Evolutionary conservation across 2,797 vertebrate genomes (phyloP).

Genomic region (Mus spretus): DNA sequence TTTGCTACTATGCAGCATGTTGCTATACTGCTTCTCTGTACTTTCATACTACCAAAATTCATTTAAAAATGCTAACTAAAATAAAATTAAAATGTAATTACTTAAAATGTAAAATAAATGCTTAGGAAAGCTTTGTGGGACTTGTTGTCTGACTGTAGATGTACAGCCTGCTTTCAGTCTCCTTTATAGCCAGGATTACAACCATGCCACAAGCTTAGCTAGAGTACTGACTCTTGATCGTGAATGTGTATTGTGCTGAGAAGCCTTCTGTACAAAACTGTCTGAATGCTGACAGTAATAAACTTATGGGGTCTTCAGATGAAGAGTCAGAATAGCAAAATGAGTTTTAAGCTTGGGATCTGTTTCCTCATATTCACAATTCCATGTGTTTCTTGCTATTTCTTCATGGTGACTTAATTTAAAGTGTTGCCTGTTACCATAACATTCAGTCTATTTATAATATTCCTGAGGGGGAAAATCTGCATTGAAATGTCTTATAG

Average conservation of each 20-base stretch:
- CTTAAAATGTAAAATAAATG: neutral
- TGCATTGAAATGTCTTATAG: slow-evolving; percentile 15
- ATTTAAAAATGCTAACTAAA: neutral
- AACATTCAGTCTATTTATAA: slow-evolving; percentile 13
- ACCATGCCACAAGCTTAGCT: neutral
- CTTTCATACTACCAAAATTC: slow-evolving; percentile 18
- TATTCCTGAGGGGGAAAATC: neutral
- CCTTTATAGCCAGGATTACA: neutral
- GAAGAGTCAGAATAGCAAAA: slow-evolving; percentile 40
- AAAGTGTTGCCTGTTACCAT: neutral
- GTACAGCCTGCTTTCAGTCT: neutral
- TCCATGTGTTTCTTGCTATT: neutral
- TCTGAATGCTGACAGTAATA: slow-evolving; percentile 50
- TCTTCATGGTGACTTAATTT: neutral
- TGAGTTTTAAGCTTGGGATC: slow-evolving; percentile 4
- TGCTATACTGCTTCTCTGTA: neutral
- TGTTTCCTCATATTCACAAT: neutral
- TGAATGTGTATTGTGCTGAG: neutral
- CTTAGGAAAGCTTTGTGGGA: slow-evolving; percentile 23
- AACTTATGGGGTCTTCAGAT: neutral
- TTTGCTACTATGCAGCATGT: neutral
- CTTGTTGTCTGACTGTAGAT: neutral
- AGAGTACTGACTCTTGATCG: neutral
- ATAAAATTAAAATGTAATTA: neutral
- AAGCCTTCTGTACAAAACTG: neutral